These are phyloP conservation scores for Cyrtonyx montezumae DNA, from an alignment of 2,113 vertebrate genomes.

Conservation along the genomic window DNA sequence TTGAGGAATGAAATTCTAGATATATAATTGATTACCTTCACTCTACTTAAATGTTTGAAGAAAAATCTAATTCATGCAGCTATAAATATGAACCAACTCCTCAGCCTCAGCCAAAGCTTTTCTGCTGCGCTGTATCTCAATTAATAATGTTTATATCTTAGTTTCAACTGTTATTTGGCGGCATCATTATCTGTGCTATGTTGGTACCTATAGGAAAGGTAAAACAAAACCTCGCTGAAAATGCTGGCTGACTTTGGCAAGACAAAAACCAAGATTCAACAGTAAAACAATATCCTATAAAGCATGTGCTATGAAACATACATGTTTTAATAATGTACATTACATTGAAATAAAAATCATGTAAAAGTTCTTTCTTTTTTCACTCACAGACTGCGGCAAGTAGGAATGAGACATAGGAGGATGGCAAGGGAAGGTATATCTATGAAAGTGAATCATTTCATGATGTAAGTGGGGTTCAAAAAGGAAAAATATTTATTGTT, in stretches of 20 bases:
- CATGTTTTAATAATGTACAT: background rate
- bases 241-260: background rate
- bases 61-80: background rate
- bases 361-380: background rate
- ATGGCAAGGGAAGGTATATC: background rate
- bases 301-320: background rate
- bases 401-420: background rate
- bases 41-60: background rate
- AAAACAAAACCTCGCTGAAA: background rate
- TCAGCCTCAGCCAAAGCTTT: fast-evolving
- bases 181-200: background rate
- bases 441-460: background rate
- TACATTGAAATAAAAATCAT: background rate
- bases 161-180: background rate
- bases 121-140: background rate
- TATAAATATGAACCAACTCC: background rate
- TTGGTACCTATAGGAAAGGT: background rate
- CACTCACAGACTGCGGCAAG: background rate
- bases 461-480: background rate
- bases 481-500: background rate
- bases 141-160: background rate
- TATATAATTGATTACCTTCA: background rate
- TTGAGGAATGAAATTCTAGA: background rate
- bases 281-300: background rate
- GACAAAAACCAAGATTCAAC: background rate